A percentile compares a stretch with the other conserved stretches of the same genome.
phyloP scores from a whole-genome alignment of 2,113 vertebrate species.

The Spermophilus dauricus region DNA sequence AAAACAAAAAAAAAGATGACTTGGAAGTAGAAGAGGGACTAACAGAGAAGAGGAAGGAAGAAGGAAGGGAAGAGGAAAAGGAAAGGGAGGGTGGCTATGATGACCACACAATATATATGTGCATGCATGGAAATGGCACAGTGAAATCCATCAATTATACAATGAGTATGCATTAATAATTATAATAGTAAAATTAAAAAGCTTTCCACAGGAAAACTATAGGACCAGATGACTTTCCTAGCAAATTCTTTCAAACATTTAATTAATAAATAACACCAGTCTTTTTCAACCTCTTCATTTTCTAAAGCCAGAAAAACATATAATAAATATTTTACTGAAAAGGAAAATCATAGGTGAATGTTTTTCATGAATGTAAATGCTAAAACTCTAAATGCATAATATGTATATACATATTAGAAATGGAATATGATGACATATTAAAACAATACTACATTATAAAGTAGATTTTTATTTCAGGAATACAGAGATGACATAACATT shows the following conservation, averaged over 20 bases:
- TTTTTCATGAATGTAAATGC: neutral
- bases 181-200: neutral
- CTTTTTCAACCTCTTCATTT: neutral
- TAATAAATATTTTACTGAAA: neutral
- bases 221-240: neutral
- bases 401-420: neutral
- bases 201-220: neutral
- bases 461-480: constrained; percentile 21
- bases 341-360: neutral
- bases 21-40: too few relatives aligned
- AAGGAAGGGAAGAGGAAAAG: too few relatives aligned
- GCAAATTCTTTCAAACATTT: constrained; percentile 11
- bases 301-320: neutral
- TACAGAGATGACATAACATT: neutral
- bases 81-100: too few relatives aligned
- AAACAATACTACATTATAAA: neutral
- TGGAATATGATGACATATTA: neutral
- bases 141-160: too few relatives aligned
- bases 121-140: too few relatives aligned
- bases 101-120: too few relatives aligned
- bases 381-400: neutral
- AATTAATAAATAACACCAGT: neutral
- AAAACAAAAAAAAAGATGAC: too few relatives aligned
- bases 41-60: too few relatives aligned
- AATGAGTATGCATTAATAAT: too few relatives aligned